phyloP scores from a whole-genome alignment of 53 echinoderm and acorn worm species.

The Echinometra lucunter region DNA sequence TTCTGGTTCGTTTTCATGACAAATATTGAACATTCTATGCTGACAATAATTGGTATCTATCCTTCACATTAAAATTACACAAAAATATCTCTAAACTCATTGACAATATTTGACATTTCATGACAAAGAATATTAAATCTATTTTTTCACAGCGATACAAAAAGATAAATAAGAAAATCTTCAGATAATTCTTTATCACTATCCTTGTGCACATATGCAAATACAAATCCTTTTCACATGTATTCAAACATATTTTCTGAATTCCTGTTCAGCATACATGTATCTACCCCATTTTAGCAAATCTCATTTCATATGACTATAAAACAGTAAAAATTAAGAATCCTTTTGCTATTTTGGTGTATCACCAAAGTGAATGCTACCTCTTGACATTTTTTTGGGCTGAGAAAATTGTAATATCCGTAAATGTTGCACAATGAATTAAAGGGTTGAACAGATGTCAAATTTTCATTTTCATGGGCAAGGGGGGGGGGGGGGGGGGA shows the following conservation, averaged over 20 bases:
- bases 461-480: too few species aligned
- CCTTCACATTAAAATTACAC: neutral
- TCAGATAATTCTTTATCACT: neutral
- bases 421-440: too few species aligned
- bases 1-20: constrained; percentile 17
- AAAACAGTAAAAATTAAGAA: neutral
- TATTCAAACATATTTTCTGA: neutral
- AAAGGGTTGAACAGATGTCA: too few species aligned
- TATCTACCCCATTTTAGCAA: neutral
- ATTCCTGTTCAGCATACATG: neutral
- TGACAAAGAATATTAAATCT: neutral
- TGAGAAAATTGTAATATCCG: too few species aligned
- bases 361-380: too few species aligned
- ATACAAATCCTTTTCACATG: neutral
- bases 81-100: constrained; percentile 26
- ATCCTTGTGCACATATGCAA: neutral
- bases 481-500: too few species aligned
- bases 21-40: neutral
- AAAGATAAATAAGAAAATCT: constrained; percentile 7
- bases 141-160: neutral
- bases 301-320: neutral
- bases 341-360: too few species aligned
- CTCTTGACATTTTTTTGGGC: too few species aligned
- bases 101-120: constrained; percentile 8
- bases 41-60: constrained; percentile 14